phyloP scores from a whole-genome alignment of 2,888 invertebrate genomes.

The Melanchra persicariae region DNA sequence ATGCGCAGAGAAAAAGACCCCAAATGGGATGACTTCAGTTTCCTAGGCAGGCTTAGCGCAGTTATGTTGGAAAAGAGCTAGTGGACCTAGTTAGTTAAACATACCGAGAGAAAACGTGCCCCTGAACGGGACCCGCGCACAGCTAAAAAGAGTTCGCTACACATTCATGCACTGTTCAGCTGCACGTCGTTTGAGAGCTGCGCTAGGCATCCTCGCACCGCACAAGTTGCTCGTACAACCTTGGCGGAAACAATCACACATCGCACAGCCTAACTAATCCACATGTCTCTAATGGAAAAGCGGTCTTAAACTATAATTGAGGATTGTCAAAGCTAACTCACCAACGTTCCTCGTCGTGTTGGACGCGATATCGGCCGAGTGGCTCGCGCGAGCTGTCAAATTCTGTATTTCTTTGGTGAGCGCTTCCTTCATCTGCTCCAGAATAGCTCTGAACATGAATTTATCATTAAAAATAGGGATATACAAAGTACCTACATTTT shows the following conservation, averaged over 20 bases:
- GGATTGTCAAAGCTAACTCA: neutral
- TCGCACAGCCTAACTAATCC: neutral
- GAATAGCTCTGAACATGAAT: slow-evolving; percentile 9
- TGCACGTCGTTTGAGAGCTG: too few relatives aligned
- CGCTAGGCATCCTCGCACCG: too few relatives aligned
- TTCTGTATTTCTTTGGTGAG: slow-evolving; percentile 12
- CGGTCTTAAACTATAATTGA: neutral
- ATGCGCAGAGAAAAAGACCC: neutral
- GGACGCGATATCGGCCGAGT: slow-evolving; percentile 25
- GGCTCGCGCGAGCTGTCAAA: slow-evolving; percentile 18
- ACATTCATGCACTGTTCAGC: too few relatives aligned
- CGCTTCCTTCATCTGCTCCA: neutral
- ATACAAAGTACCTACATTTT: neutral
- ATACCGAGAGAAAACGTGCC: neutral
- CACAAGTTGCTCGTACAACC: too few relatives aligned
- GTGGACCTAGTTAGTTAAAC: too few relatives aligned
- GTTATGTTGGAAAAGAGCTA: neutral
- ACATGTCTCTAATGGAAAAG: neutral
- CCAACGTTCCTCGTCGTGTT: slow-evolving; percentile 24
- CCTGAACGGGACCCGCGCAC: too few relatives aligned
- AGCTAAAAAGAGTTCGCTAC: too few relatives aligned
- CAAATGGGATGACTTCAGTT: neutral
- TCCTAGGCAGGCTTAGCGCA: neutral
- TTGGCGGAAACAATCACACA: too few relatives aligned
- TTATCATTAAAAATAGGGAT: neutral